phyloP scores from a whole-genome alignment of 64 coral and sea anemone genomes.

The Acropora tenuis region DNA sequence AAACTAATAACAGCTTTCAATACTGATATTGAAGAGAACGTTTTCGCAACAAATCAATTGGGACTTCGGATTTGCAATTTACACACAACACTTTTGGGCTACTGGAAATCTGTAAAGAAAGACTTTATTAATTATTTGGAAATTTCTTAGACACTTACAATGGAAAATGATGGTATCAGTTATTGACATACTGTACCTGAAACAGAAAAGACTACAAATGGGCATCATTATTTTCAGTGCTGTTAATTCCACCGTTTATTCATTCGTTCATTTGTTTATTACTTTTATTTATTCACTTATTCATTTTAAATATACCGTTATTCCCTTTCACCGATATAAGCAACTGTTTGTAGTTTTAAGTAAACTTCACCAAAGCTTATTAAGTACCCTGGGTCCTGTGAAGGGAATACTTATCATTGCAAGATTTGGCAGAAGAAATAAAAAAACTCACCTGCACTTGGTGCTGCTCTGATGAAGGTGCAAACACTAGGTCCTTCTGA shows the following conservation, averaged over 20 bases:
- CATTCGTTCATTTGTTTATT: constrained; percentile 10
- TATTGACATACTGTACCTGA: constrained; percentile 23
- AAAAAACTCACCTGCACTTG: constrained; percentile 43
- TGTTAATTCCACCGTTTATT: constrained; percentile 13
- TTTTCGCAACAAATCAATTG: constrained; percentile 27
- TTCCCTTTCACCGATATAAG: constrained; percentile 14
- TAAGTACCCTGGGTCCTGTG: background rate
- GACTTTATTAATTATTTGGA: constrained; percentile 3
- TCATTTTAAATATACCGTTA: constrained; percentile 7
- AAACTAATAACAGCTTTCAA: no score
- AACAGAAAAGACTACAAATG: constrained; percentile 5
- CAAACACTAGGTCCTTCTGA: constrained; percentile 48
- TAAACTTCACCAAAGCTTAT: constrained; percentile 25
- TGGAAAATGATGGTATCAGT: constrained; percentile 1
- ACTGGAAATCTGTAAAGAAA: constrained; percentile 34
- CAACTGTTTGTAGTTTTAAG: constrained; percentile 20
- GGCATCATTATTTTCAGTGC: background rate
- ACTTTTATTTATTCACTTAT: constrained; percentile 14
- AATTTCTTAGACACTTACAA: constrained; percentile 16
- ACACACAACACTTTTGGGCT: constrained; percentile 49
- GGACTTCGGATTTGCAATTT: constrained; percentile 28
- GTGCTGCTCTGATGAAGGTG: constrained; percentile 22
- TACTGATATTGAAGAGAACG: no score
- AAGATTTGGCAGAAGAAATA: constrained; percentile 27
- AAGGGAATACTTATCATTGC: constrained; percentile 25